Base-by-base conservation (phyloP, 2,797 vertebrate species). In the Melopsittacus undulatus region DNA sequence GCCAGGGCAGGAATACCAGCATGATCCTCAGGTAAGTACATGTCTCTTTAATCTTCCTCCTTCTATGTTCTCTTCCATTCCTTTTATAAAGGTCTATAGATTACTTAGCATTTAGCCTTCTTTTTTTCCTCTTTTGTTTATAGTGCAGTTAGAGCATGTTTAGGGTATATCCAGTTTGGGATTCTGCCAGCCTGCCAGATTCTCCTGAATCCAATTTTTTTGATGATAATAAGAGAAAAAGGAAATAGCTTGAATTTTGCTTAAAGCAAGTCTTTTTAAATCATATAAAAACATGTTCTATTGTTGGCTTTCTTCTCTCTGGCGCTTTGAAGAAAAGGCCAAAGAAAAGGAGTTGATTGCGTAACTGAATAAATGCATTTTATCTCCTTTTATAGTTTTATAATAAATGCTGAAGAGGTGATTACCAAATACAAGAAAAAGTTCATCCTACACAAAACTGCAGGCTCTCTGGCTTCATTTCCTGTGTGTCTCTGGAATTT, bases 1-100 rank as follows among this genome's bases (percentile, higher is more conserved):
- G 54, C 97, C 98, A 0, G 98, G 97, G 27, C 98, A 98, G n/a
- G 97, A 97, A 0, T 98, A 97, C 75, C 97, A 97, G 83, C 97
- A 97, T 74, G 98, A 98, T 61, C 75, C 98, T 61, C 98, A 99
- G 97, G 98, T 99, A 75, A 97, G 98, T 19, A 34, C 5, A 0
- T 10, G 3, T 48, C 36, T 7, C 78, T 74, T 26, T 38, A 22
- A 3, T 15, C 59, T 6, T 4, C 42, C 36, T 52, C 27, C 56
- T 49, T 19, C 51, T 45, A 19, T 11, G 10, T 40, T 66, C 63
- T 63, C 43, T 42, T 61, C 20, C 21, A 20, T 49, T 49, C 4
- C 1, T 62, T 64, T 40, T 10, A 0, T 4, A 52, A 36, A 82
- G 5, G 5, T 40, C 23, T 46, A 2, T 9, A 38, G 46, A 22